Conservation (phyloP, 1,140 invertebrate genomes). For the Eurosta solidaginis region DNA sequence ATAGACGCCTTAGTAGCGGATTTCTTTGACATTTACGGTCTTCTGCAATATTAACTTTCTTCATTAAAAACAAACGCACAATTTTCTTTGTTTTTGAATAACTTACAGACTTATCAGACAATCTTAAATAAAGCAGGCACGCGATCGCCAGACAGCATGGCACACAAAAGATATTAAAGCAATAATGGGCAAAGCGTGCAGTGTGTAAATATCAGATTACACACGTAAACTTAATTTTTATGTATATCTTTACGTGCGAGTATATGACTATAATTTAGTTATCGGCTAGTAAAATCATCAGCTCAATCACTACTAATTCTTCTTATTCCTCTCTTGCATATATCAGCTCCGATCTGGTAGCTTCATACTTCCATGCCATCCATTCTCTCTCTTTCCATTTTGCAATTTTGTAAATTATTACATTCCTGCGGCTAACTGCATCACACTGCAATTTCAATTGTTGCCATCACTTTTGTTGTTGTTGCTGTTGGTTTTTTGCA, state of each 20-base stretch:
- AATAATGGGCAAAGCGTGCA: background rate
- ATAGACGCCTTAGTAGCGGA: no score
- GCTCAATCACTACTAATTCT: background rate
- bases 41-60: no score
- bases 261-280: background rate
- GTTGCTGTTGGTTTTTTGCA: background rate
- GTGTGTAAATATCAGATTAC: background rate
- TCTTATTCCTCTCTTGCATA: background rate
- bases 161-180: background rate
- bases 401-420: conserved; percentile 22
- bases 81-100: background rate
- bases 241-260: background rate
- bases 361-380: background rate
- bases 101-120: background rate
- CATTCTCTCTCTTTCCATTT: background rate
- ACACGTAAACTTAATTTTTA: background rate
- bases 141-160: background rate
- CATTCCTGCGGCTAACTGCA: conserved; percentile 21
- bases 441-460: background rate
- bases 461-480: background rate
- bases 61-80: background rate
- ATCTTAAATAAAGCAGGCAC: background rate
- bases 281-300: background rate
- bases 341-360: background rate
- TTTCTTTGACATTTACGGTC: no score